Evolutionary conservation across 2,113 vertebrate genomes (phyloP).

Genomic region (Lontra canadensis): DNA sequence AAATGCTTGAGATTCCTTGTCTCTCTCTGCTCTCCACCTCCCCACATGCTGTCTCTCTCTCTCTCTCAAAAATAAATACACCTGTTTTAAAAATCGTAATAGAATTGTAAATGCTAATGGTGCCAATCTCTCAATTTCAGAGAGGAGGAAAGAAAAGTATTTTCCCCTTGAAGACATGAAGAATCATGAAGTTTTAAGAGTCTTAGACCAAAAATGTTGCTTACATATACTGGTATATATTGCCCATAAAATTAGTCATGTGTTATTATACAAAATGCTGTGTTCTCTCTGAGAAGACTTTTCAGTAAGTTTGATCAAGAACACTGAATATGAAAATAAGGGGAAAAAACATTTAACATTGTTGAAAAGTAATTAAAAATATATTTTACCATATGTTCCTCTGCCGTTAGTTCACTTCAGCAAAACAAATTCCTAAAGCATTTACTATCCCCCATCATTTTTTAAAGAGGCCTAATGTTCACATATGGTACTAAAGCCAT

Average conservation of each 20-base stretch:
- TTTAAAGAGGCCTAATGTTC: conserved; percentile 84
- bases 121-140: neutral
- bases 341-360: conserved; percentile 83
- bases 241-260: conserved; percentile 83
- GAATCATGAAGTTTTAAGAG: conserved; percentile 72
- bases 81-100: neutral
- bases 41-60: neutral
- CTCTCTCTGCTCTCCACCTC: neutral
- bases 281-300: conserved; percentile 77
- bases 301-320: conserved; percentile 82
- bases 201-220: conserved; percentile 62
- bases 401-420: conserved; percentile 80
- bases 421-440: conserved; percentile 85
- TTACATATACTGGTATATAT: conserved; percentile 71
- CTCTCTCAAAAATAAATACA: neutral
- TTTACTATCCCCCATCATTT: conserved; percentile 84
- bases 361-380: conserved; percentile 90
- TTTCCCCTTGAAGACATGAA: conserved; percentile 67
- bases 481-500: conserved; percentile 77
- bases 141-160: neutral
- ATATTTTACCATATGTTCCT: conserved; percentile 87
- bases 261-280: conserved; percentile 80
- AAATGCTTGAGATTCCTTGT: neutral
- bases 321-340: conserved; percentile 86
- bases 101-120: neutral